Conservation (phyloP, 2,888 invertebrate genomes). For the Drosophila silvestris region DNA sequence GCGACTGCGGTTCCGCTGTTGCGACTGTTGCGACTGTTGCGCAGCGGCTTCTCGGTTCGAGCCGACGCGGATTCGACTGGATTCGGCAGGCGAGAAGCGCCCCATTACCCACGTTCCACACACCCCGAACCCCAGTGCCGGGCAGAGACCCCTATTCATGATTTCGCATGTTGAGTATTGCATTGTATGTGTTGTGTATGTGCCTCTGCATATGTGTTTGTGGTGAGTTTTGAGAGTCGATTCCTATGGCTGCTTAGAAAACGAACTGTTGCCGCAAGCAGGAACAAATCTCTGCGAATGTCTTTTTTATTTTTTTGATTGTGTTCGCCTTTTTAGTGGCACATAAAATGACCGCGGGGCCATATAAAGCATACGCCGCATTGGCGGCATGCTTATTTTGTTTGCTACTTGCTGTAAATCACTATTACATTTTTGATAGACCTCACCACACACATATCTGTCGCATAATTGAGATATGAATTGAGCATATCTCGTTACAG, state of each 20-base stretch:
- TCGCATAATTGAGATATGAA: constrained; percentile 48
- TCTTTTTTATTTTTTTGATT: constrained; percentile 6
- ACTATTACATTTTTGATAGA: constrained; percentile 31
- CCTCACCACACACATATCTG: constrained; percentile 4
- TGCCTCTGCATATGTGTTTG: constrained; percentile 28
- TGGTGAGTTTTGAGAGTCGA: constrained; percentile 55
- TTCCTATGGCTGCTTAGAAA: constrained; percentile 60
- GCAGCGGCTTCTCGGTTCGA: constrained; percentile 38
- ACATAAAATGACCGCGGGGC: constrained; percentile 28
- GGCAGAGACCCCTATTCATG: background rate
- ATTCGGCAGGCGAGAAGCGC: constrained; percentile 46
- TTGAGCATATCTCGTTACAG: constrained; percentile 27
- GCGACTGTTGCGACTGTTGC: constrained; percentile 50
- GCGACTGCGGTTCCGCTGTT: constrained; percentile 20
- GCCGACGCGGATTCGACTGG: constrained; percentile 61
- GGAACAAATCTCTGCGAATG: constrained; percentile 32
- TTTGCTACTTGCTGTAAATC: constrained; percentile 21
- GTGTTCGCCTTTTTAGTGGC: constrained; percentile 32
- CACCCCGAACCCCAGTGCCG: background rate
- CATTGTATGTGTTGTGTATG: constrained; percentile 17
- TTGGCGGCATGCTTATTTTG: constrained; percentile 14
- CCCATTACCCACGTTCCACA: background rate
- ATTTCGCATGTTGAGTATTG: constrained; percentile 37
- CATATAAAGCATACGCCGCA: constrained; percentile 29
- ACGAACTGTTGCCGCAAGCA: constrained; percentile 10